Evolutionary conservation across 2,797 vertebrate genomes (phyloP), one percentile per base, ranked within the genome.

Genomic region (Leptodactylus fallax): DNA sequence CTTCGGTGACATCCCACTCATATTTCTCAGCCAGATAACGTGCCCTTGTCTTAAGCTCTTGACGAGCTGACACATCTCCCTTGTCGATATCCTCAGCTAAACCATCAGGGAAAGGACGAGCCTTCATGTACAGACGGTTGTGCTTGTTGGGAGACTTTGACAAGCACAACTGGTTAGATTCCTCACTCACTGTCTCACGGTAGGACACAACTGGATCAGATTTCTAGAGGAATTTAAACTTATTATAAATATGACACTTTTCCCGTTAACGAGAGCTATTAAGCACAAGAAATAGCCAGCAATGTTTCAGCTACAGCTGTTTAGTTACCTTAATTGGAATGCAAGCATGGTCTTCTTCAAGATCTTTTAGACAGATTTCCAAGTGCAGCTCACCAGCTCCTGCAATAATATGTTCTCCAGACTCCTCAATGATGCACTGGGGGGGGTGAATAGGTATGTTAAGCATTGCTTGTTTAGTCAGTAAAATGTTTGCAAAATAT

Each of bases 11-110:
- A 19, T 91, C 91, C 90, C 90, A 91, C 58, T 92, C 45, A 0
- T 91, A 91, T 78, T 93, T 92, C 79, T 92, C 90, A 17, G 90
- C 88, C 87, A 92, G 87, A 27, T 91, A 93, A 27, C 51, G 36
- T 0, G 78, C 90, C 0, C 55, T 77, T 45, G 88, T 89, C 65
- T 93, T 92, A 23, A 17, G 80, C 91, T 99, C 98, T 94, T 98
- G 97, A 0, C 97, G 96, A 1, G 92, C 0, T 0, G 93, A 86
- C 45, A 99, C 95, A 0, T 98, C 97, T 0, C 98, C 97, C 92
- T 98, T 98, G 88, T 99, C 97, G 0, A 99, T 98, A 90, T 99
- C 98, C 82, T 99, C 97, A 0, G 97, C 95, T 92, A 99, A 94
- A 1, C 97, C 98, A 0, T 91, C 91, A 2, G 91, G 90, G 86